Evolutionary conservation across 2,888 invertebrate species (phyloP).

Genomic region (Eucriotettix oculatus): DNA sequence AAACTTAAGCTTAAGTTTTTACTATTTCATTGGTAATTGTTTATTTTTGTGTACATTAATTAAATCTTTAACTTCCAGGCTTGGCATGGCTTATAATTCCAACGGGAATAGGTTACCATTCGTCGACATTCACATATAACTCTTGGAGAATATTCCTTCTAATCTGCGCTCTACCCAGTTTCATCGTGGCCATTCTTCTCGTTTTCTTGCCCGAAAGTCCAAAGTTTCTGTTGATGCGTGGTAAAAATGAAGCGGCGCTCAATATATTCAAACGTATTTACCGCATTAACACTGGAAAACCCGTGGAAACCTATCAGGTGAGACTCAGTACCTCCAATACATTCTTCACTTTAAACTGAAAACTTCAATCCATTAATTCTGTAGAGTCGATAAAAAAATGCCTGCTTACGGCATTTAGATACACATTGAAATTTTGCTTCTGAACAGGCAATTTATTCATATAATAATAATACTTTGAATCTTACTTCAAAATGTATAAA

Average conservation of each 20-base stretch:
- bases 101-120: conserved; percentile 44
- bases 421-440: too few species aligned
- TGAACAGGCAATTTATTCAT: too few species aligned
- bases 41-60: background rate
- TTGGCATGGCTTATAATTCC: conserved; percentile 40
- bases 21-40: too few species aligned
- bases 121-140: conserved; percentile 59
- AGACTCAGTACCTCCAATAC: conserved; percentile 21
- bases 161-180: conserved; percentile 75
- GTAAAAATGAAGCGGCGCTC: conserved; percentile 63
- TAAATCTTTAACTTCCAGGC: conserved; percentile 24
- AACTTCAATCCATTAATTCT: too few species aligned
- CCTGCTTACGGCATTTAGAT: too few species aligned
- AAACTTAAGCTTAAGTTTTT: too few species aligned
- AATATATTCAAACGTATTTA: conserved; percentile 69
- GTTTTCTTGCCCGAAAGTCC: conserved; percentile 81
- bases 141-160: conserved; percentile 85
- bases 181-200: conserved; percentile 67
- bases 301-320: conserved; percentile 59
- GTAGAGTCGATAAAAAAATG: too few species aligned
- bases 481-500: too few species aligned
- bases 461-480: too few species aligned
- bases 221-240: conserved; percentile 67
- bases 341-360: too few species aligned
- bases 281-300: conserved; percentile 61